These are phyloP conservation scores for Nothoprocta pentlandii DNA, from an alignment of 2,113 vertebrate genomes.

Conservation along the genomic window DNA sequence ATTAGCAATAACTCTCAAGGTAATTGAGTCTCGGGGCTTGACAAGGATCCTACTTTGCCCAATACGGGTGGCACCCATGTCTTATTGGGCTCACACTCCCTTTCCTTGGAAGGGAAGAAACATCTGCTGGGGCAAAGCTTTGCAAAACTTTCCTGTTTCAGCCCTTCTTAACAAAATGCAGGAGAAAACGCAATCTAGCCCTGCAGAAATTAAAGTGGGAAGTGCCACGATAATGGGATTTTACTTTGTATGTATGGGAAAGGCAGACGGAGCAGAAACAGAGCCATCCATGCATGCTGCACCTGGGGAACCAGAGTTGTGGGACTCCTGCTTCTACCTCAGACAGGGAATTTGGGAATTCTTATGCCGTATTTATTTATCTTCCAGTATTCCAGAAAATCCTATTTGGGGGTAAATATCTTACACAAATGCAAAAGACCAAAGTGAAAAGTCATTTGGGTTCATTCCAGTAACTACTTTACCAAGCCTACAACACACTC, in stretches of 20 bases:
- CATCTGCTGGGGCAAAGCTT: slow-evolving; percentile 13
- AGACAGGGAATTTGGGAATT: neutral
- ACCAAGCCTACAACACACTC: neutral
- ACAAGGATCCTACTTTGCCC: slow-evolving; percentile 45
- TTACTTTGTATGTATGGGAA: slow-evolving; percentile 28
- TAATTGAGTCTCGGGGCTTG: slow-evolving; percentile 53
- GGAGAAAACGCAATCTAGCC: slow-evolving; percentile 32
- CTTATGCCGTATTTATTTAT: neutral
- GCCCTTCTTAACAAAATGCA: slow-evolving; percentile 10
- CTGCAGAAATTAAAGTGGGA: slow-evolving; percentile 55
- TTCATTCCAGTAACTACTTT: neutral
- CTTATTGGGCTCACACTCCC: neutral
- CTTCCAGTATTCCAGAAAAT: neutral
- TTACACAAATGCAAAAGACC: neutral
- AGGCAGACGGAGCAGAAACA: slow-evolving; percentile 57
- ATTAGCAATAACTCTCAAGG: slow-evolving; percentile 62
- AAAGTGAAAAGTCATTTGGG: neutral
- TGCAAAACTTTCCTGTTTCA: neutral
- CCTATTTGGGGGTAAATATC: neutral
- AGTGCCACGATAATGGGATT: slow-evolving; percentile 53
- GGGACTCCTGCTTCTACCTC: neutral
- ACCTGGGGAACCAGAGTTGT: slow-evolving; percentile 34
- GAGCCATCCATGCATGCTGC: neutral
- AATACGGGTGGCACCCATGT: neutral
- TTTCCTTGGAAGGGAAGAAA: slow-evolving; percentile 21